Evolutionary conservation across 2,888 invertebrate genomes (phyloP), one percentile per base, ranked within the genome.

Genomic region (Eupsilia transversa): DNA sequence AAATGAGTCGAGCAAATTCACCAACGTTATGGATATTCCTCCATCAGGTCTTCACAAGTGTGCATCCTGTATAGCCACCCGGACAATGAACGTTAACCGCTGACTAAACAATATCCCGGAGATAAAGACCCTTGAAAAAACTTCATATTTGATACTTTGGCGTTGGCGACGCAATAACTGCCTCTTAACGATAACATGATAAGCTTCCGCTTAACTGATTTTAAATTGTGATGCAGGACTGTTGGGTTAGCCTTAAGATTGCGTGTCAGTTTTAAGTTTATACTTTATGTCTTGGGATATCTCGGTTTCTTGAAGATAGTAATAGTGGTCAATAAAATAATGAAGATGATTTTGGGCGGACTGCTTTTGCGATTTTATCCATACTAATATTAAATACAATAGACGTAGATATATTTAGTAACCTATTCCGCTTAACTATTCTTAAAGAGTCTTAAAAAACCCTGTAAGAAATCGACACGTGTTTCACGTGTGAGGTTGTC

Each of bases 81-180:
- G 77, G 79, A 89, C 88, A 92, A 91, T 91, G 88, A 89, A 59
- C 85, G 80, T 74, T 84, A 74, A 82, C 74, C 78, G 89, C 90
- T 91, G 89, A 88, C 90, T 89, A 90, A 91, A 90, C 91, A 90
- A 89, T 90, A 87, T 85, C 84, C 69, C 73, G 30, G 56, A 85
- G 89, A 89, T 88, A 88, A 89, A 88, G 75, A 69, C 77, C 72
- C 80, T 86, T 84, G 77, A 82, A 88, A 88, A 89, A 88, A 86
- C 83, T 87, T 78, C 80, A 80, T 89, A 88, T 87, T 89, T 87
- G 88, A 85, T 80, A 81, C 86, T 85, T 75, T 56, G 59, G 69
- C 85, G 82, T 33, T 59, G 70, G 43, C 59, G 84, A 64, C 81
- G 83, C 72, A 76, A 85, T 85, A 82, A 74, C 85, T 79, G 85